Conservation (phyloP, 1,140 invertebrate species). For the Thrips palmi region DNA sequence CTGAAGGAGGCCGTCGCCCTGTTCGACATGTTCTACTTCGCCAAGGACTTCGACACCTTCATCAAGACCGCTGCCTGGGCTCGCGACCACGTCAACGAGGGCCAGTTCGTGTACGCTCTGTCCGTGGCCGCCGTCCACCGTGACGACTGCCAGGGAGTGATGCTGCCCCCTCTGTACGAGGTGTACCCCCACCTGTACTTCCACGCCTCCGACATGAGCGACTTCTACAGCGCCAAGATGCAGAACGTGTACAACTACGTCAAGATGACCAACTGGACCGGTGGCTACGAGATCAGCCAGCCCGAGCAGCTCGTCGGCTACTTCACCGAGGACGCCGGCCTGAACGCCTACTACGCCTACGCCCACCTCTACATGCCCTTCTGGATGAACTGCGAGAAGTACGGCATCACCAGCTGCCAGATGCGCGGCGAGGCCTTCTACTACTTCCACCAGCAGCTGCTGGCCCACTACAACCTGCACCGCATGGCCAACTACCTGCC, state of each 20-base stretch:
- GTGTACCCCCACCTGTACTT: conserved; percentile 45
- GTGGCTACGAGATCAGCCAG: too few species aligned
- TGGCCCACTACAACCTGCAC: conserved; percentile 46
- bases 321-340: conserved; percentile 50
- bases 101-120: conserved; percentile 40
- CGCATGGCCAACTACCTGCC: conserved; percentile 39
- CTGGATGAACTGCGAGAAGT: conserved; percentile 34
- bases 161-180: conserved; percentile 44
- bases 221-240: conserved; percentile 38
- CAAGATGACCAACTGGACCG: too few species aligned
- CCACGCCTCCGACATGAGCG: conserved; percentile 33
- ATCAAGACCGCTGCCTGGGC: conserved; percentile 39
- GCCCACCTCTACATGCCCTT: conserved; percentile 38
- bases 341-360: conserved; percentile 49
- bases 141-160: conserved; percentile 34
- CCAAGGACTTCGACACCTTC: conserved; percentile 28
- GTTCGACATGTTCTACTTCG: conserved; percentile 47
- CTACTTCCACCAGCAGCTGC: conserved; percentile 35
- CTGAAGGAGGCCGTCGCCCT: conserved; percentile 36
- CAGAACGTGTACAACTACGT: conserved; percentile 23
- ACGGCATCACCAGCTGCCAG: too few species aligned
- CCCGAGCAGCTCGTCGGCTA: conserved; percentile 42
- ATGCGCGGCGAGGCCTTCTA: conserved; percentile 42
- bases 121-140: conserved; percentile 37
- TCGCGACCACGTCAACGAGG: conserved; percentile 37